Evolutionary conservation across 2,797 vertebrate species (phyloP), one percentile per base, ranked within the genome.

Genomic region (Chloroceryle amazona): DNA sequence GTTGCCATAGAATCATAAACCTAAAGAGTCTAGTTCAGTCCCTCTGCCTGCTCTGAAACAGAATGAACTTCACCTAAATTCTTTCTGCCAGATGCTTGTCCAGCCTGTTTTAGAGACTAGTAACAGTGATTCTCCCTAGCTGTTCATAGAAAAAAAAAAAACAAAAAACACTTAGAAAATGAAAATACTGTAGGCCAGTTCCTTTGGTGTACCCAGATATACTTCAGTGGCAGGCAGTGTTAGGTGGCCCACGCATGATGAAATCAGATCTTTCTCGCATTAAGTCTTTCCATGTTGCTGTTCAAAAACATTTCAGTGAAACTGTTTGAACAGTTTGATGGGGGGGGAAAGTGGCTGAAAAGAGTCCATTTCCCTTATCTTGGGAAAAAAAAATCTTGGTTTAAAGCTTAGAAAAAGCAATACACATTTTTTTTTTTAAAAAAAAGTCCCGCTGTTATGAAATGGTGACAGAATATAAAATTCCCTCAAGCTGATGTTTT

Each of bases 1-100:
- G 95, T 97, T 96, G 92, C 95, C 95, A 96, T 94, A 96, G 95
- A 94, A 49, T 92, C 92, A 82, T 89, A 95, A 86, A 89, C 81
- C 90, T 72, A 75, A 71, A 54, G 86, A 86, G 81, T 62, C 85
- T 81, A 42, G 44, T 78, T 60, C 80, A 71, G 75, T 78, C 70
- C 46, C 66, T 84, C 73, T 84, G 88, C 76, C 70, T 83, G 51
- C 63, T 74, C 80, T 75, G 62, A 58, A 61, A 39, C 37, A 76
- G 63, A 76, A 74, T 55, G 52, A 88, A 8, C 76, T 81, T 80
- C 60, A 76, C 76, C 71, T 81, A 73, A 93, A 70, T 58, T 26
- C 80, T 72, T 68, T 90, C 74, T 76, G 80, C 81, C 49, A 68
- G 55, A 62, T 72, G 42, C 22, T 81, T 66, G 20, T 87, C 93